phyloP scores from a whole-genome alignment of 1,140 invertebrate species.

The Acromyrmex heyeri region DNA sequence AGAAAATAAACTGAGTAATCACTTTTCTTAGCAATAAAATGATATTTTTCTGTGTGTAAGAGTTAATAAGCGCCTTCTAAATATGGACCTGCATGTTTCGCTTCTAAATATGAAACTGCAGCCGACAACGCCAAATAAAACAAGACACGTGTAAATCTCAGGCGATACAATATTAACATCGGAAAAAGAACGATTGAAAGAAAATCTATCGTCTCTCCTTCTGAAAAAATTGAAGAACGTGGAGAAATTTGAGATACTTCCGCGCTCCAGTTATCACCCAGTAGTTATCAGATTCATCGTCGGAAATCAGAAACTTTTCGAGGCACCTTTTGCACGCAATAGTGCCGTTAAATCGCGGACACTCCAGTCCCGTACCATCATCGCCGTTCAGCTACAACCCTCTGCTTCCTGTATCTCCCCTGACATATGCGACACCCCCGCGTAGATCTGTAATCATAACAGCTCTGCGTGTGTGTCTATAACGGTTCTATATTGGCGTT shows the following conservation, averaged over 20 bases:
- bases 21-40: too few species aligned
- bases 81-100: neutral
- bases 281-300: conserved; percentile 10
- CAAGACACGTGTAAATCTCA: conserved; percentile 1
- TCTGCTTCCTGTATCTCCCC: neutral
- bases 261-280: conserved; percentile 38
- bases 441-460: conserved; percentile 71
- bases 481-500: conserved; percentile 73
- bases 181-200: conserved; percentile 28
- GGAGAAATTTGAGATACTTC: neutral
- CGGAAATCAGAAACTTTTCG: conserved; percentile 34
- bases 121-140: neutral
- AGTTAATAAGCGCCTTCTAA: too few species aligned
- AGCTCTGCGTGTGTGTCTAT: conserved; percentile 66
- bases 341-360: conserved; percentile 20
- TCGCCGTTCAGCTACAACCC: neutral
- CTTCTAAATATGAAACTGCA: too few species aligned
- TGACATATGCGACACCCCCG: neutral
- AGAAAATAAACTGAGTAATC: too few species aligned
- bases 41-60: too few species aligned
- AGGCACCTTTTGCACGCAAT: conserved; percentile 19
- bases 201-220: neutral
- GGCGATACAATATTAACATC: conserved; percentile 17
- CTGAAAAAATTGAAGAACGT: neutral
- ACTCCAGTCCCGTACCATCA: neutral